Conservation (phyloP, 1,140 invertebrate species). For the Drosophila serrata region DNA sequence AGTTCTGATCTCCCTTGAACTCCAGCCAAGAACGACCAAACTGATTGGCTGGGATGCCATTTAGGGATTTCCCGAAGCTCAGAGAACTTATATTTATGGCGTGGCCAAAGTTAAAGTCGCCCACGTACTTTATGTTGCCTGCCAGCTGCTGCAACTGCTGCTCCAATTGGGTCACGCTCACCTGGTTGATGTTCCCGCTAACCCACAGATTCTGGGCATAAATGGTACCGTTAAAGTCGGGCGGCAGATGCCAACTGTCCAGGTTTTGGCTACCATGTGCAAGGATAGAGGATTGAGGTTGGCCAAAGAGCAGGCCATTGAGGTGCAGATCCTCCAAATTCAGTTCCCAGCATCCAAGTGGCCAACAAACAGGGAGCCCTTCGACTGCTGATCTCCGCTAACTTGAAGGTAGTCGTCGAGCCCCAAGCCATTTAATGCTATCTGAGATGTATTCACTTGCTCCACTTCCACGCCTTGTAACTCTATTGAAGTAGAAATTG, state of each 20-base stretch:
- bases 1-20: conserved; percentile 54
- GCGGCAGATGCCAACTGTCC: conserved; percentile 52
- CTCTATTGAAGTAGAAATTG: conserved; percentile 60
- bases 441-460: conserved; percentile 31
- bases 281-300: conserved; percentile 44
- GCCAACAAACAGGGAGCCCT: conserved; percentile 44
- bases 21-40: conserved; percentile 75
- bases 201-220: conserved; percentile 81
- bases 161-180: conserved; percentile 56
- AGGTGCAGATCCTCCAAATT: conserved; percentile 46
- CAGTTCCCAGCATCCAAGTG: conserved; percentile 30
- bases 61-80: conserved; percentile 59
- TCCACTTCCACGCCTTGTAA: conserved; percentile 31
- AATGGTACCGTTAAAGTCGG: conserved; percentile 76
- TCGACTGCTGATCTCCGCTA: conserved; percentile 35
- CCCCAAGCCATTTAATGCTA: conserved; percentile 35
- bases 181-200: conserved; percentile 59
- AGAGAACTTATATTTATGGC: conserved; percentile 64
- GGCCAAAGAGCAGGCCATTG: conserved; percentile 61
- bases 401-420: conserved; percentile 45
- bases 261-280: conserved; percentile 52
- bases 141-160: conserved; percentile 73
- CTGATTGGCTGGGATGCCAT: conserved; percentile 59
- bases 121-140: conserved; percentile 79
- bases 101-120: conserved; percentile 78